Evolutionary conservation across 2,888 invertebrate genomes (phyloP).

Genomic region (Anthophora plumipes): DNA sequence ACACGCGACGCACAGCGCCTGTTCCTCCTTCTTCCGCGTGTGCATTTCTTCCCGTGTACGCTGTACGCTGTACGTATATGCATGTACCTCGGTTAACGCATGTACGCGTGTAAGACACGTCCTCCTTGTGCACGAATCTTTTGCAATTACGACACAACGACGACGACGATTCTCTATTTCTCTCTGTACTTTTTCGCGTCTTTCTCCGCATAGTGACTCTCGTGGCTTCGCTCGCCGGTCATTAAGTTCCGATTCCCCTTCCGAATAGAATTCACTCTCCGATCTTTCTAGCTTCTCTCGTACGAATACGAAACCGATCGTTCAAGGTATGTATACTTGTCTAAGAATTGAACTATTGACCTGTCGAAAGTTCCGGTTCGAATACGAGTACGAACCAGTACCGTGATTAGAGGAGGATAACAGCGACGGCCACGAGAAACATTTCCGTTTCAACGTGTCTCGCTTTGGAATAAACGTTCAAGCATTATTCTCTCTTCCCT

Average conservation of each 20-base stretch:
- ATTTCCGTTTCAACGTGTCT: not conserved
- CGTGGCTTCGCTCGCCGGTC: not conserved
- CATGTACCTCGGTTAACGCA: conserved; percentile 14
- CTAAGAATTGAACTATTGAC: not conserved
- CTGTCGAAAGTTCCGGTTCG: not conserved
- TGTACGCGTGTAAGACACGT: conserved; percentile 16
- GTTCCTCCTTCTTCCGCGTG: not conserved
- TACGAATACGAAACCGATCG: not conserved
- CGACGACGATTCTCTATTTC: conserved; percentile 40
- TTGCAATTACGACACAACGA: conserved; percentile 53
- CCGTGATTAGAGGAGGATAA: not conserved
- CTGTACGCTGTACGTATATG: not conserved
- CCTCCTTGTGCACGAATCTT: conserved; percentile 32
- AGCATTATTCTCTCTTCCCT: not conserved
- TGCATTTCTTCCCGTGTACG: not conserved
- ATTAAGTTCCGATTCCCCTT: not conserved
- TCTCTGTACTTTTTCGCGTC: not conserved
- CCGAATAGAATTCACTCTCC: not conserved
- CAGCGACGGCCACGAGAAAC: not conserved
- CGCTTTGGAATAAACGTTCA: not conserved
- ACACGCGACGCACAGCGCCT: conserved; percentile 16
- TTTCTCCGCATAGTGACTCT: conserved; percentile 25
- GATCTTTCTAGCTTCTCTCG: not conserved
- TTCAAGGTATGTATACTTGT: not conserved
- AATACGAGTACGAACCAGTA: not conserved